phyloP scores from a whole-genome alignment of 2,113 vertebrate genomes.

The Xiphorhynchus elegans region DNA sequence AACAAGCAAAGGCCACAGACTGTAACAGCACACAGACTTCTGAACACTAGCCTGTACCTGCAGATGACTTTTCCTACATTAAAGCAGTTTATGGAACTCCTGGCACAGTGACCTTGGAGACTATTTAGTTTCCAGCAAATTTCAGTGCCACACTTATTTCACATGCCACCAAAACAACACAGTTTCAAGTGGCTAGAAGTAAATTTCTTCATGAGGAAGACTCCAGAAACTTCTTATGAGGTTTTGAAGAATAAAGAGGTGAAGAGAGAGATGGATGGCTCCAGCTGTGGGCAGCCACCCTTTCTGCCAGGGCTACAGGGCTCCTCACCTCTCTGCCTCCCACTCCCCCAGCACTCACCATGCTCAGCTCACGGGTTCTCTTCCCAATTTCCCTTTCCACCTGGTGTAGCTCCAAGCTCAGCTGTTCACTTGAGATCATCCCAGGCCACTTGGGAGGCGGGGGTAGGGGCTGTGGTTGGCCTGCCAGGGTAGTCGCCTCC shows the following conservation, averaged over 20 bases:
- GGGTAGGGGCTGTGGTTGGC: constrained; percentile 79
- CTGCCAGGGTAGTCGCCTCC: constrained; percentile 83
- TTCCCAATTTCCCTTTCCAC: constrained; percentile 97
- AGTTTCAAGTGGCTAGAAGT: neutral
- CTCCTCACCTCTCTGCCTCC: neutral
- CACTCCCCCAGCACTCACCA: constrained; percentile 79
- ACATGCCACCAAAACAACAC: neutral
- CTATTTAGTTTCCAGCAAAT: neutral
- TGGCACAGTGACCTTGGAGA: constrained; percentile 10
- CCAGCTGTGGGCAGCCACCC: neutral
- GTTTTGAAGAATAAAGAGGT: neutral
- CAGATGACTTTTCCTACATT: neutral
- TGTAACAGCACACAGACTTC: neutral
- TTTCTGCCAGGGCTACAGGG: neutral
- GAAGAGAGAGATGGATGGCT: neutral
- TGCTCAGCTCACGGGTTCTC: constrained; percentile 91
- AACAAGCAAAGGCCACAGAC: constrained; percentile 35
- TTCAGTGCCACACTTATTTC: neutral
- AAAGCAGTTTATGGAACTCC: neutral
- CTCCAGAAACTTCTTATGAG: neutral
- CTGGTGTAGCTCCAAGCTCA: constrained; percentile 95
- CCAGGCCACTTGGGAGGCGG: constrained; percentile 89
- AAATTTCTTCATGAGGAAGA: neutral
- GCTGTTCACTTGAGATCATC: constrained; percentile 91
- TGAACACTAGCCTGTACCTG: neutral